phyloP scores from a whole-genome alignment of 2,113 vertebrate genomes.

The Tricholaema leucomelas region DNA sequence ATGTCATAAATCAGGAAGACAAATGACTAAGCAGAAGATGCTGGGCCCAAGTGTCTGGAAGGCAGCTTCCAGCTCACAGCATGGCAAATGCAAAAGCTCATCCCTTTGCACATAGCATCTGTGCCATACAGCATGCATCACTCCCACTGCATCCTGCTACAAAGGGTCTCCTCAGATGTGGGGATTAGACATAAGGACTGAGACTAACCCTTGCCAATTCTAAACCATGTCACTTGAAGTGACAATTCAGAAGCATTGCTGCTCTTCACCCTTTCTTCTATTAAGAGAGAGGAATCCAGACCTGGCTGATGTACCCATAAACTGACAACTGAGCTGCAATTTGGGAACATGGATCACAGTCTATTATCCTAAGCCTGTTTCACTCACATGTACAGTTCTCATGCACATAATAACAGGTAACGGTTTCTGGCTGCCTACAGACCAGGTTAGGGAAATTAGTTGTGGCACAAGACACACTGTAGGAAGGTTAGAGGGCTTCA shows the following conservation, averaged over 20 bases:
- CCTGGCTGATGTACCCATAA: background rate
- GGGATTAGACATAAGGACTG: background rate
- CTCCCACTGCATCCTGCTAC: background rate
- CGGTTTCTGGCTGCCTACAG: background rate
- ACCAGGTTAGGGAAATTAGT: slow-evolving; percentile 24
- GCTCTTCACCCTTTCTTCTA: background rate
- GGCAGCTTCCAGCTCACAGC: slow-evolving; percentile 31
- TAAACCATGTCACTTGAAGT: background rate
- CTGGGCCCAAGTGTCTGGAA: background rate
- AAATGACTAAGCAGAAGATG: background rate
- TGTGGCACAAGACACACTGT: slow-evolving; percentile 20
- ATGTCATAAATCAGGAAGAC: slow-evolving; percentile 38
- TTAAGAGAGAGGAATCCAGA: background rate
- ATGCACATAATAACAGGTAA: slow-evolving; percentile 37
- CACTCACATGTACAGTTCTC: slow-evolving; percentile 2
- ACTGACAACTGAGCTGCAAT: background rate
- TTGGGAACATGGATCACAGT: background rate
- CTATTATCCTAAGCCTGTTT: background rate
- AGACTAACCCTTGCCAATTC: background rate
- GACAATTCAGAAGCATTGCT: background rate
- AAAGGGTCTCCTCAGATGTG: background rate
- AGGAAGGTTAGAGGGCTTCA: slow-evolving; percentile 51
- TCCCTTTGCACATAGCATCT: background rate
- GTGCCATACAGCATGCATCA: background rate
- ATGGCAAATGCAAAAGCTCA: background rate